These are phyloP conservation scores for Anguilla megastoma DNA, from an alignment of 2,797 vertebrate genomes.

Conservation along the genomic window DNA sequence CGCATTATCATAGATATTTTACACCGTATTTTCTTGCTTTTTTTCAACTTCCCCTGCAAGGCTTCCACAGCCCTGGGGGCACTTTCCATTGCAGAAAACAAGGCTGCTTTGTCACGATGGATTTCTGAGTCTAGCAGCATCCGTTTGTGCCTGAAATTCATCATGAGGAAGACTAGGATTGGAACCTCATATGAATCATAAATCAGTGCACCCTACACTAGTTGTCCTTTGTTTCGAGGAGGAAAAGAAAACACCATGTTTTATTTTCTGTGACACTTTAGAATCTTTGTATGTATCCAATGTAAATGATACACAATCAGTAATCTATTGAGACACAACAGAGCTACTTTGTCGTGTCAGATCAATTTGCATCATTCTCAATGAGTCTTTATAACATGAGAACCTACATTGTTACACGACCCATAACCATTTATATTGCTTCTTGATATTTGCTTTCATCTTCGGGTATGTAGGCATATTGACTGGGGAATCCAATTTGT, in stretches of 20 bases:
- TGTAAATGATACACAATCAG: constrained; percentile 34
- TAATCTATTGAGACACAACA: not conserved
- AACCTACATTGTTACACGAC: not conserved
- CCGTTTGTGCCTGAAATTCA: not conserved
- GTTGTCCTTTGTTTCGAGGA: constrained; percentile 22
- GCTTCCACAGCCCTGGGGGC: not conserved
- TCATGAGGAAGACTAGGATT: not conserved
- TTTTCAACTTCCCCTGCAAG: not conserved
- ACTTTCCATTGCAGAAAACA: not conserved
- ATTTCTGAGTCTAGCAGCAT: not conserved
- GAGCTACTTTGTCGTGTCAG: not conserved
- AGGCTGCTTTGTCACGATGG: not conserved
- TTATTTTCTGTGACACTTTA: constrained; percentile 55
- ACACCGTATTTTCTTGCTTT: not conserved
- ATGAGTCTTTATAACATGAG: not conserved
- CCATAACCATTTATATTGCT: constrained; percentile 1
- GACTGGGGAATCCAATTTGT: not conserved
- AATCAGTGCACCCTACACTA: not conserved
- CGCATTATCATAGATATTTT: not conserved
- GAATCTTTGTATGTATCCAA: constrained; percentile 43
- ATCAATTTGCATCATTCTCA: not conserved
- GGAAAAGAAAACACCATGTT: constrained; percentile 39
- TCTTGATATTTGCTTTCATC: not conserved
- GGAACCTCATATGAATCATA: not conserved
- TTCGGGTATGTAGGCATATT: not conserved